Percentiles rank a stretch among this genome's conserved stretches.
phyloP scores from a whole-genome alignment of 2,113 vertebrate genomes.

The Aramus guarauna region DNA sequence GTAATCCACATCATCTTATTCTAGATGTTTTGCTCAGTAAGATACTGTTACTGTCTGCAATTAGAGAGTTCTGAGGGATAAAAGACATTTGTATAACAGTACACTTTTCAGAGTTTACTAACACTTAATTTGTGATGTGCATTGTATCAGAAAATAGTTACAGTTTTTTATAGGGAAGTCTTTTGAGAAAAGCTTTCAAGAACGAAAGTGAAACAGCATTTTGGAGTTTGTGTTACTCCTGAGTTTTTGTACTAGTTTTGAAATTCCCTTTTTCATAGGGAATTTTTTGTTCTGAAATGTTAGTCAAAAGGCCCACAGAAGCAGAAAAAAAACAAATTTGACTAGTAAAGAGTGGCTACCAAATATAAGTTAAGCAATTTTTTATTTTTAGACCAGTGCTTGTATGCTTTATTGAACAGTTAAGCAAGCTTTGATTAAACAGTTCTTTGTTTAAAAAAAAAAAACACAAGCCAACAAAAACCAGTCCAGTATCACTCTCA shows the following conservation, averaged over 20 bases:
- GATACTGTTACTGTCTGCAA: rapidly evolving
- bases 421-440: not conserved
- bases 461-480: not conserved
- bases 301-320: not conserved
- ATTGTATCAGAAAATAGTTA: not conserved
- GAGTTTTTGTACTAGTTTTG: not conserved
- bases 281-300: not conserved
- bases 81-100: not conserved
- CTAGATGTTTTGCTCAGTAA: not conserved
- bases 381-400: not conserved
- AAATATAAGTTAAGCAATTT: not conserved
- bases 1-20: not conserved
- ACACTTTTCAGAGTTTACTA: not conserved
- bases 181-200: not conserved
- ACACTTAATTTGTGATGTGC: not conserved
- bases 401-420: not conserved
- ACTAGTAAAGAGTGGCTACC: not conserved
- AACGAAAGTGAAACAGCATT: not conserved
- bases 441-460: not conserved
- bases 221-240: not conserved
- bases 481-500: not conserved
- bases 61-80: not conserved
- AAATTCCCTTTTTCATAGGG: not conserved
- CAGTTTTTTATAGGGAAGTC: rapidly evolving
- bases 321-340: not conserved